phyloP scores from a whole-genome alignment of 2,113 vertebrate genomes.

The Rynchops niger region DNA sequence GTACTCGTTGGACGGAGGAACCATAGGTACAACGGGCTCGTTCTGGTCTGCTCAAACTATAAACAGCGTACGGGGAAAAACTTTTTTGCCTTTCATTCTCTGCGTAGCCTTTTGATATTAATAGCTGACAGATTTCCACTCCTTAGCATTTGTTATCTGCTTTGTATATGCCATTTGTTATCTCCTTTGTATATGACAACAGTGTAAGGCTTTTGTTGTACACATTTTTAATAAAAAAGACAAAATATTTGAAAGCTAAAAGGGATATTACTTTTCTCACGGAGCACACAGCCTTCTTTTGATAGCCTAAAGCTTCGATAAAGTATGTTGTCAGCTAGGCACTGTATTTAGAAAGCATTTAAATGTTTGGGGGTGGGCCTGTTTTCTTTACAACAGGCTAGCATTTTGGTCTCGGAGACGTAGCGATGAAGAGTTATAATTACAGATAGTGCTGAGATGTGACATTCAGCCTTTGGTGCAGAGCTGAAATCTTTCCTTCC shows the following conservation, averaged over 20 bases:
- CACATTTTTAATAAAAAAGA: conserved; percentile 57
- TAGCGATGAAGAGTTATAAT: not conserved
- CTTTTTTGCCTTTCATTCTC: not conserved
- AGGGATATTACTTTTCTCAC: conserved; percentile 55
- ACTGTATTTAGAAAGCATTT: not conserved
- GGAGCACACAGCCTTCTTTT: not conserved
- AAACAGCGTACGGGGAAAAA: not conserved
- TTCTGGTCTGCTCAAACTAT: not conserved
- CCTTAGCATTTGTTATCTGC: conserved; percentile 55
- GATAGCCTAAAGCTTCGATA: not conserved
- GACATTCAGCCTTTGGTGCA: not conserved
- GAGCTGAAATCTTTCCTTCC: not conserved
- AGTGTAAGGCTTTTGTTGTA: conserved; percentile 33
- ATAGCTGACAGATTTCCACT: conserved; percentile 38
- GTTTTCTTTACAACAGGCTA: not conserved
- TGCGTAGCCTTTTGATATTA: conserved; percentile 42
- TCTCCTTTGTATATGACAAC: conserved; percentile 54
- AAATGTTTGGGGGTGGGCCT: not conserved
- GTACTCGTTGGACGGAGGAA: not conserved
- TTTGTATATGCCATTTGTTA: conserved; percentile 52
- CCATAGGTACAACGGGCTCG: not conserved
- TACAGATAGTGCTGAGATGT: not conserved
- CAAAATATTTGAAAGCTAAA: conserved; percentile 43
- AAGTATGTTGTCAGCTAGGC: not conserved
- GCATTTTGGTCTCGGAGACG: rapidly evolving